These are phyloP conservation scores for Chalcosyrphus nemorum DNA, from an alignment of 2,888 invertebrate species.

Conservation along the genomic window DNA sequence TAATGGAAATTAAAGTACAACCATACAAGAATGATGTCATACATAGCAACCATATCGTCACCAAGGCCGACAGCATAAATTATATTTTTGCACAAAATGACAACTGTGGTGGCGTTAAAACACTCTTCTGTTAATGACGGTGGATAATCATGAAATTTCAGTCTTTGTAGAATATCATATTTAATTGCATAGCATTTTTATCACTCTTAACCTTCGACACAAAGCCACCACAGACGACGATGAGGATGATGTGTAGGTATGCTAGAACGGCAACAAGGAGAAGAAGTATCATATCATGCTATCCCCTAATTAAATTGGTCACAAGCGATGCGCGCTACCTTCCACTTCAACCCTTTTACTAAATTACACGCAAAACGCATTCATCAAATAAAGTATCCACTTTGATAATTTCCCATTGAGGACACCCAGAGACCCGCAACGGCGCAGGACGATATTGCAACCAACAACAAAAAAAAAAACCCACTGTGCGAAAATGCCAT, in stretches of 20 bases:
- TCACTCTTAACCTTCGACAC: conserved; percentile 45
- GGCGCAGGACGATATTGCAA: not conserved
- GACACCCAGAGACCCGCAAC: conserved; percentile 14
- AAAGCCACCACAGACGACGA: not conserved
- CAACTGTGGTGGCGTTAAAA: not conserved
- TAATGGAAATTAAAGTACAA: no score
- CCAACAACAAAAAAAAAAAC: conserved; percentile 33
- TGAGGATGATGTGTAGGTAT: no score
- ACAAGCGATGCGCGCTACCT: conserved; percentile 51
- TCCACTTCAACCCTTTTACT: conserved; percentile 65
- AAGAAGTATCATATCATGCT: not conserved
- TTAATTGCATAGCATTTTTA: conserved; percentile 48
- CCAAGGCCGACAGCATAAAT: not conserved
- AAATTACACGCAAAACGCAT: conserved; percentile 71
- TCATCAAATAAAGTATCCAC: conserved; percentile 67
- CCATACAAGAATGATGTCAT: no score
- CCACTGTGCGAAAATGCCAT: conserved; percentile 55
- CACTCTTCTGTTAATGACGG: conserved; percentile 13
- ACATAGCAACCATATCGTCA: no score
- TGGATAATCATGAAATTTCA: conserved; percentile 15
- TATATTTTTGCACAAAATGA: not conserved
- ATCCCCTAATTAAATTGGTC: conserved; percentile 55
- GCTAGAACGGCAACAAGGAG: no score
- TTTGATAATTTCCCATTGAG: conserved; percentile 60
- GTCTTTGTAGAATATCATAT: conserved; percentile 14